phyloP scores from a whole-genome alignment of 2,888 invertebrate species.

The Folsomia manolachei region DNA sequence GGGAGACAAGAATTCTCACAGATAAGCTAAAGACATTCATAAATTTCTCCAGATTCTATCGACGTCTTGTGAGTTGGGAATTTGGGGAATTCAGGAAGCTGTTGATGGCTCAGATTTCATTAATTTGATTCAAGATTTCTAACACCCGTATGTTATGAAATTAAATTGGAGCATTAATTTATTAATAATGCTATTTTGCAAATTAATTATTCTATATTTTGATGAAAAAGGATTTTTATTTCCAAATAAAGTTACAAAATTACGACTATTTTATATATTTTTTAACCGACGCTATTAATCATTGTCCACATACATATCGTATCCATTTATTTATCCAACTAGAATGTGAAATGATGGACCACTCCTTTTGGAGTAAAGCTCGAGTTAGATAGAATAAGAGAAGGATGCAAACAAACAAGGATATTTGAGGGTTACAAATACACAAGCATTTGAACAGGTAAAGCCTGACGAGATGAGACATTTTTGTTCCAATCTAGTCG shows the following conservation, averaged over 20 bases:
- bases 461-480: neutral
- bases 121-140: too few species aligned
- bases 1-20: neutral
- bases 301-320: neutral
- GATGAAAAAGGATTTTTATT: neutral
- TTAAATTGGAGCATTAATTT: too few species aligned
- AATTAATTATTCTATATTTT: neutral
- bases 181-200: too few species aligned
- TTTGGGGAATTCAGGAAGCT: neutral
- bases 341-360: neutral
- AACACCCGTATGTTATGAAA: too few species aligned
- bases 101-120: neutral
- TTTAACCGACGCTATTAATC: neutral
- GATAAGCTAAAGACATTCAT: neutral
- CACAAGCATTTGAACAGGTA: too few species aligned
- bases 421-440: too few species aligned
- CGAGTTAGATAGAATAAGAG: too few species aligned
- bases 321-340: too few species aligned
- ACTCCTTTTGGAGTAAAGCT: neutral
- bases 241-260: neutral
- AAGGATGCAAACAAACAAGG: too few species aligned
- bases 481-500: neutral
- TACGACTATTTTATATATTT: neutral
- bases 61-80: neutral
- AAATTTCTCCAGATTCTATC: neutral